Evolutionary conservation across 2,888 invertebrate genomes (phyloP), one percentile per base, ranked within the genome.

Genomic region (Eristalis arbustorum): DNA sequence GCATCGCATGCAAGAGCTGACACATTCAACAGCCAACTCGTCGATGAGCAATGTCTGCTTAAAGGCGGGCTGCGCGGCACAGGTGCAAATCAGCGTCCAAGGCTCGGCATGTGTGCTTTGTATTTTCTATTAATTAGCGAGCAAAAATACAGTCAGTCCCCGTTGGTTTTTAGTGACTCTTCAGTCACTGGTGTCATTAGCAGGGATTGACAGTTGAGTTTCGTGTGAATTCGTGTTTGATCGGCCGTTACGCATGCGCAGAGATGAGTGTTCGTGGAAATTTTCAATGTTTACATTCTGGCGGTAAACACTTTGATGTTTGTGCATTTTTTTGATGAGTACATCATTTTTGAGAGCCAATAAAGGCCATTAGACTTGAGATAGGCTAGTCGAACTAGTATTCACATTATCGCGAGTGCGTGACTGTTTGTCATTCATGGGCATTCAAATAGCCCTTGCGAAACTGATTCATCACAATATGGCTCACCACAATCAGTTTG

Each of bases 1-100:
- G 8, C 66, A 13, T 18, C 49, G 25, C 6, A 28, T 40, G 56
- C 59, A 40, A 59, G 59, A 49, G 37, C 34, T n/a, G 37, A 57
- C 57, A 34, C 57, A 23, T 69, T 57, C 37, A 69, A 25, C 59
- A 59, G 31, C 18, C 37, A 22, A 3, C 34, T 49, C 49, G 23
- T 34, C n/a, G 34, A 69, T 69, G 37, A 56, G 49, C 34, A 69
- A 10, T 59, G 59, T 59, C 18, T 59, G n/a, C 2, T 5, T n/a
- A 40, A 69, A 59, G 34, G 25, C 59, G 57, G 68, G n/a, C n/a
- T 23, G 5, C 22, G 57, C 57, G 57, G n/a, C 56, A 6, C 31
- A 57, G 23, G 59, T 69, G 69, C 59, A 69, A 68, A 69, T 25
- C 57, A 37, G 23, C 37, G 14, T 14, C 23, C 25, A 56, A 64